These are phyloP conservation scores for Agrypnus murinus DNA, from an alignment of 2,888 invertebrate genomes.

Conservation along the genomic window DNA sequence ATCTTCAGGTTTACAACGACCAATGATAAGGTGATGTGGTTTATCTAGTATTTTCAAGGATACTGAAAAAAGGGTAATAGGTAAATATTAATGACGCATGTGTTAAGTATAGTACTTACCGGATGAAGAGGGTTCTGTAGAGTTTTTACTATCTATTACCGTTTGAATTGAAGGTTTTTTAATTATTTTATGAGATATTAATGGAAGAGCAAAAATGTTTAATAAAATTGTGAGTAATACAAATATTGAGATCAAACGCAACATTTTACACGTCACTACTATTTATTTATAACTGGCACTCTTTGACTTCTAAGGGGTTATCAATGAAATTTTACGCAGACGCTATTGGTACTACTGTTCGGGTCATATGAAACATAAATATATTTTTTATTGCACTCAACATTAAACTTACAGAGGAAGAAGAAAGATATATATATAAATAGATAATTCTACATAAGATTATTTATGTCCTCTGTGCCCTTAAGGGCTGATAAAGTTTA, in stretches of 20 bases:
- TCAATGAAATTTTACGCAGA: slow-evolving; percentile 10
- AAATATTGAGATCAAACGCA: slow-evolving; percentile 1
- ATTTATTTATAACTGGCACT: slow-evolving; percentile 13
- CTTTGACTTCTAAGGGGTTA: slow-evolving; percentile 3
- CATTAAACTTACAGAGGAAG: too few relatives aligned
- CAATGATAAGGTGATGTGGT: slow-evolving; percentile 67
- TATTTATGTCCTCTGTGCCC: too few relatives aligned
- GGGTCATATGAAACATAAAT: too few relatives aligned
- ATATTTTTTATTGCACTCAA: too few relatives aligned
- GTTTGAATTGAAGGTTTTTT: not conserved
- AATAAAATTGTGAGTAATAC: not conserved
- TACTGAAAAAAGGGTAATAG: slow-evolving; percentile 61
- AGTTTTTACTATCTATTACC: not conserved
- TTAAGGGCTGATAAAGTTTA: too few relatives aligned
- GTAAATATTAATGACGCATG: not conserved
- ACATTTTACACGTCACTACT: not conserved
- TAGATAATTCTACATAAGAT: too few relatives aligned
- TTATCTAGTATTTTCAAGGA: slow-evolving; percentile 63
- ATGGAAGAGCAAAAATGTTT: not conserved
- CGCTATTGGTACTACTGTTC: too few relatives aligned
- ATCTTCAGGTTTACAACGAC: slow-evolving; percentile 63
- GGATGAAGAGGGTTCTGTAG: not conserved
- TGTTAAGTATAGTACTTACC: slow-evolving; percentile 6
- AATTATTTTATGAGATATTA: not conserved
- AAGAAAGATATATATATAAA: too few relatives aligned